These are phyloP conservation scores for Holacanthus passer DNA, from an alignment of 2,113 vertebrate genomes.

Conservation along the genomic window DNA sequence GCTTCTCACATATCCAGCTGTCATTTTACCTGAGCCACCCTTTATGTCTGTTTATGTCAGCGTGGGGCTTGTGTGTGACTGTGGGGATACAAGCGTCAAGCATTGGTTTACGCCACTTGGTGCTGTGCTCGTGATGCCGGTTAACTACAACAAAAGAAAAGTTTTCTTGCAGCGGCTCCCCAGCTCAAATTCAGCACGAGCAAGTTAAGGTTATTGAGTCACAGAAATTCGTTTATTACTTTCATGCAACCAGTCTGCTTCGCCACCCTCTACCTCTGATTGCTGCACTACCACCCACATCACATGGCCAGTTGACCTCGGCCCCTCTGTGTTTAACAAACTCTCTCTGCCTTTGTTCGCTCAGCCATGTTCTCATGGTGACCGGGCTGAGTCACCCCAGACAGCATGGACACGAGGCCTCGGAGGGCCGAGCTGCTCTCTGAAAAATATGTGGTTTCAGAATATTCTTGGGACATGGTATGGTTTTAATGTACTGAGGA, in stretches of 20 bases:
- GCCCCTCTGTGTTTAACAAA: slow-evolving; percentile 88
- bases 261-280: slow-evolving; percentile 18
- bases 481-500: slow-evolving; percentile 78
- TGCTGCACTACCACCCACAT: slow-evolving; percentile 52
- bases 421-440: slow-evolving; percentile 64
- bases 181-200: background rate
- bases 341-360: slow-evolving; percentile 84
- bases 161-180: background rate
- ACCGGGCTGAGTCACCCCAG: slow-evolving; percentile 85
- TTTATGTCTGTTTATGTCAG: slow-evolving; percentile 46
- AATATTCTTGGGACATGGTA: slow-evolving; percentile 27
- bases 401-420: slow-evolving; percentile 82
- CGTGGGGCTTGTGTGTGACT: slow-evolving; percentile 31
- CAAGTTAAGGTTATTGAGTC: slow-evolving; percentile 20
- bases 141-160: slow-evolving; percentile 34
- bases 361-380: slow-evolving; percentile 71
- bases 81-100: slow-evolving; percentile 39
- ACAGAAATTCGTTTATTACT: slow-evolving; percentile 38
- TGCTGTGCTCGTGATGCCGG: slow-evolving; percentile 23
- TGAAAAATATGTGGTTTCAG: slow-evolving; percentile 34
- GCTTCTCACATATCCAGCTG: slow-evolving; percentile 60
- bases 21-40: slow-evolving; percentile 63
- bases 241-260: slow-evolving; percentile 11
- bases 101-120: slow-evolving; percentile 30
- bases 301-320: slow-evolving; percentile 87